A percentile compares a stretch with the other conserved stretches of the same genome.
Conservation (phyloP, 2,888 invertebrate genomes). For the Iphiclides podalirius region DNA sequence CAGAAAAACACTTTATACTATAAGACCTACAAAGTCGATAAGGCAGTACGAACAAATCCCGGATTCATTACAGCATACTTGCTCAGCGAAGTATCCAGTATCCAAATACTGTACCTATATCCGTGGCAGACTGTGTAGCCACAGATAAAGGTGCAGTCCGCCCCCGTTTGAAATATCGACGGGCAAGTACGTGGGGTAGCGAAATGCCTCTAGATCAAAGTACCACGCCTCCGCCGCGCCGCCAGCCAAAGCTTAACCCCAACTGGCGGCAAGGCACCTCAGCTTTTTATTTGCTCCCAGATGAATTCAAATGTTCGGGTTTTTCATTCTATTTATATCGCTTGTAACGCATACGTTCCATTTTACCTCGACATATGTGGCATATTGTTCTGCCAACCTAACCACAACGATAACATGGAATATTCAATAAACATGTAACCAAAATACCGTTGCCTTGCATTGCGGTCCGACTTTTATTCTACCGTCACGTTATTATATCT, state of each 20-base stretch:
- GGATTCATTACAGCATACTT: too few species aligned
- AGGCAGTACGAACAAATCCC: too few species aligned
- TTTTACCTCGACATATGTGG: too few species aligned
- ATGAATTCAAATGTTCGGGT: too few species aligned
- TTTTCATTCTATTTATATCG: too few species aligned
- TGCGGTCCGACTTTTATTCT: background rate
- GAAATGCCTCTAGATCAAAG: slow-evolving; percentile 9
- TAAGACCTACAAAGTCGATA: too few species aligned
- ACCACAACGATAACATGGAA: background rate
- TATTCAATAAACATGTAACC: background rate
- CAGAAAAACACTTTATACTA: too few species aligned
- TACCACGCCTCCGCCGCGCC: slow-evolving; percentile 12
- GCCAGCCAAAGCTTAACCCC: background rate
- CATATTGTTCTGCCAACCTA: too few species aligned
- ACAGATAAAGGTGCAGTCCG: slow-evolving; percentile 1
- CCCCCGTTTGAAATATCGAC: slow-evolving; percentile 10
- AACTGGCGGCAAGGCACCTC: background rate
- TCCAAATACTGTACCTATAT: too few species aligned
- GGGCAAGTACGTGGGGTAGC: slow-evolving; percentile 1
- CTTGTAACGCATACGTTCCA: too few species aligned
- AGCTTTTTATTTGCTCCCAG: background rate
- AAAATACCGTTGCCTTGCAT: background rate
- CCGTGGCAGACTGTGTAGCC: too few species aligned
- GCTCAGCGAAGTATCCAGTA: too few species aligned
- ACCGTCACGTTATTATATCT: background rate